Base-by-base conservation (phyloP, 2,797 vertebrate species). In the Schizopygopsis pylzovi region DNA sequence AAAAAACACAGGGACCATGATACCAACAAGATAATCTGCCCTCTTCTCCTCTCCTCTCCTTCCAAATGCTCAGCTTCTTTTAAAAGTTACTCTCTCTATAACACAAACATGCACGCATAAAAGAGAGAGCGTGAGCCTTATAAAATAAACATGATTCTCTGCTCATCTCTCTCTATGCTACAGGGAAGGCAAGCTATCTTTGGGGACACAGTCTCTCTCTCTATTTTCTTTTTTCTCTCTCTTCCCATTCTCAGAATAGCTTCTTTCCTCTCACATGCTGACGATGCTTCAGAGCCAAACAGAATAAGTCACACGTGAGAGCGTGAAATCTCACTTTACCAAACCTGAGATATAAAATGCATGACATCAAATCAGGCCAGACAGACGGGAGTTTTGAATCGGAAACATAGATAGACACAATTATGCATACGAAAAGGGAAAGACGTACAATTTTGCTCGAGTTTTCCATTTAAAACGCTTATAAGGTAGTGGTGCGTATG, bases 141-240 rank as follows among this genome's bases (percentile, higher is more conserved):
- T 89, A 83, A 87, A 89, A 88, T 86, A 86, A 89, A 89, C 86
- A 89, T 86, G 72, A 65, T 33, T 56, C 79, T 65, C 80, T 72
- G 43, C 56, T 70, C 41, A 20, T 78, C 70, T 72, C 33, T 79
- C 70, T 78, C 52, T 65, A 20, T 85, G 78, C 83, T 70, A 56
- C 71, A 77, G 72, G 28, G 43, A 85, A 75, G 72, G 41, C 77
- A 45, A 81, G 71, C 61, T 67, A 45, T 82, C 83, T 78, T 54
- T 70, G 63, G 75, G 83, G 75, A 84, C 47, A 43, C 61, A 49
- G 12, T 68, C 59, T 67, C 72, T 76, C 45, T 49, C 82, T 65
- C 71, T 65, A 25, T 25, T 12, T 49, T 79, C n/a, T 81, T 67
- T 52, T 49, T 39, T 68, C n/a, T 61, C 37, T 82, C 33, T 61